Percentiles rank a stretch among this genome's conserved stretches.
Conservation (phyloP, 1,140 invertebrate species). For the Ladona fulva region DNA sequence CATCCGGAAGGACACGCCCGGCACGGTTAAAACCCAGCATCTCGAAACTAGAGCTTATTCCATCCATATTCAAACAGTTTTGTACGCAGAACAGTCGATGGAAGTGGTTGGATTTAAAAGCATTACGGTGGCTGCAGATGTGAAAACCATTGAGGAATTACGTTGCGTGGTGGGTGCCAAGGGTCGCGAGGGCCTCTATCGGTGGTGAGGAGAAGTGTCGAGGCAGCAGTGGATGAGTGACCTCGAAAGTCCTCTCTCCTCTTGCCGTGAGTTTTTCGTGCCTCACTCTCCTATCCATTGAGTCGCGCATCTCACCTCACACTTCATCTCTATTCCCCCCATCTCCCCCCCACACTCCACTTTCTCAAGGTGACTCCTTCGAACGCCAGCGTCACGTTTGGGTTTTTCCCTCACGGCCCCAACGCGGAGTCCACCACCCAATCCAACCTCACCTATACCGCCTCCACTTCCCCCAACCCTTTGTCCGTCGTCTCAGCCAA, state of each 20-base stretch:
- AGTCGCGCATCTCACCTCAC: neutral
- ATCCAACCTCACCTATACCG: neutral
- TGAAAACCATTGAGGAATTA: no score
- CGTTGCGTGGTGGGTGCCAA: no score
- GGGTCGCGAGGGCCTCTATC: neutral
- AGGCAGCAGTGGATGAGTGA: neutral
- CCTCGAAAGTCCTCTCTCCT: neutral
- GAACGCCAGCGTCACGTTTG: neutral
- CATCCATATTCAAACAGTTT: no score
- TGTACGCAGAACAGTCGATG: no score
- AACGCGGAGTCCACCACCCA: neutral
- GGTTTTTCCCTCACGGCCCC: neutral
- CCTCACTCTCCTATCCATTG: neutral
- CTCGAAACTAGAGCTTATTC: no score
- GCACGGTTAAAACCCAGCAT: no score
- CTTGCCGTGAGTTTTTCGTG: neutral
- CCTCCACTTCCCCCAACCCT: no score
- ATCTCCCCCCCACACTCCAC: slow-evolving; percentile 1
- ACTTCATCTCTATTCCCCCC: neutral
- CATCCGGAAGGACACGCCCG: no score
- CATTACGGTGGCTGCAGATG: no score
- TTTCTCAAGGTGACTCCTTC: slow-evolving; percentile 8
- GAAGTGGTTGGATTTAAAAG: no score
- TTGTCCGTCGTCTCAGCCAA: no score
- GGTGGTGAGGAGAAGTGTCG: neutral